phyloP scores from a whole-genome alignment of 2,797 vertebrate genomes.

The Sebastolobus altivelis region DNA sequence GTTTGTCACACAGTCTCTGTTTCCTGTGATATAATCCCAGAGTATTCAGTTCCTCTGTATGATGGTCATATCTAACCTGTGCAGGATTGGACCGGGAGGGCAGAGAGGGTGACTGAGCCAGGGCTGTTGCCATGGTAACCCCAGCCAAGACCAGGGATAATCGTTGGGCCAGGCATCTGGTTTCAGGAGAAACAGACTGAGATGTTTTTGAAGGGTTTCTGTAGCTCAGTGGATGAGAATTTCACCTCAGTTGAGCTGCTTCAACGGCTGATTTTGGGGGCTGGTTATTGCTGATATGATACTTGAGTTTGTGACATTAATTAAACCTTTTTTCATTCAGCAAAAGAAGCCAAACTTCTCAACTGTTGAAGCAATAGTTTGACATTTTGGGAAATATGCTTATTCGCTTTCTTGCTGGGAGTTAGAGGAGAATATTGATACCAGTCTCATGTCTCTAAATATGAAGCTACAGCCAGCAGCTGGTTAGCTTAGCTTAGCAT shows the following conservation, averaged over 20 bases:
- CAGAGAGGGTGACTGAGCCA: conserved; percentile 38
- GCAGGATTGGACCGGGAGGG: conserved; percentile 57
- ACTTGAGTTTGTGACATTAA: too few relatives aligned
- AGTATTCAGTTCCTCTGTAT: conserved; percentile 50
- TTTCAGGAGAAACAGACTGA: conserved; percentile 30
- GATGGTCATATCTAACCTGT: conserved; percentile 66
- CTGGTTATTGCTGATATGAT: not conserved
- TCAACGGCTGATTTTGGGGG: not conserved
- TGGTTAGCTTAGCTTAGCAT: not conserved
- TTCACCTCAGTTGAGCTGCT: not conserved
- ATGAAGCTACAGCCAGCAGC: not conserved
- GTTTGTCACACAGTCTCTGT: not conserved
- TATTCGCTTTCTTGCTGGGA: not conserved
- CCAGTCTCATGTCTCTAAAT: not conserved
- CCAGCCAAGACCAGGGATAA: conserved; percentile 17
- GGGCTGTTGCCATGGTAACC: conserved; percentile 70
- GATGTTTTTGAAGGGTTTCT: conserved; percentile 43
- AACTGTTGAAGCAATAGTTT: not conserved
- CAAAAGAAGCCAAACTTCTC: not conserved
- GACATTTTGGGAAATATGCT: not conserved
- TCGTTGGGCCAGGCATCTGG: conserved; percentile 36
- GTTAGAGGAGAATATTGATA: not conserved
- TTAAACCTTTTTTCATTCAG: not conserved
- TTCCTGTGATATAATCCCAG: not conserved
- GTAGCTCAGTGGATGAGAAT: not conserved